Evolutionary conservation across 2,113 vertebrate species (phyloP), one percentile per base, ranked within the genome.

Genomic region (Gymnogyps californianus): DNA sequence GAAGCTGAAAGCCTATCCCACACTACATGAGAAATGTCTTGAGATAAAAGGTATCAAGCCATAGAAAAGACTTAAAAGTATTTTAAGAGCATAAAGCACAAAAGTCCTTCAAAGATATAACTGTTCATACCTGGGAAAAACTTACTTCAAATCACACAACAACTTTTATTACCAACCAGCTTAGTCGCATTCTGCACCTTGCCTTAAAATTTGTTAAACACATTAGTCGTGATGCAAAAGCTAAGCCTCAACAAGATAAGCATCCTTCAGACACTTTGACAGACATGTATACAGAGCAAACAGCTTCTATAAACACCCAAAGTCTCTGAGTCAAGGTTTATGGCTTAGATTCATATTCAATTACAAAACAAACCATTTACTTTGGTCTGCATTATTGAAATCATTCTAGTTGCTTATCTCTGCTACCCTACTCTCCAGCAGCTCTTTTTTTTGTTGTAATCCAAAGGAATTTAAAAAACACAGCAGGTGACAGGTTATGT

Each of bases 21-120:
- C 1, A 69, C 24, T 12, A 66, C 0, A 0, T 22, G 84, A 94
- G 84, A 29, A 71, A 40, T 0, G 1, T 29, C 58, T 74, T 5
- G 2, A 86, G 54, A 85, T 55, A 58, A 92, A 85, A 85, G 31
- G 25, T 57, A 76, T 79, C 36, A 72, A 89, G 62, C 34, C 40
- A 52, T 1, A 88, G 47, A 61, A 91, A 92, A 44, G 25, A 66
- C 32, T 89, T 57, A 1, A 10, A 95, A 87, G 20, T 54, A 72
- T 72, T 89, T 72, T 74, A 80, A 85, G 28, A 78, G 22, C 25
- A 64, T 16, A 74, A 93, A 88, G 54, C 42, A 88, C 38, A 34
- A 8, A 75, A 90, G 21, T 57, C 36, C 11, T 90, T 74, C 82
- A 36, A 80, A 87, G 58, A 91, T 26, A 32, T 2, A 54, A 49